These are phyloP conservation scores for Andrena marginata DNA, from an alignment of 2,888 invertebrate species.

Conservation along the genomic window DNA sequence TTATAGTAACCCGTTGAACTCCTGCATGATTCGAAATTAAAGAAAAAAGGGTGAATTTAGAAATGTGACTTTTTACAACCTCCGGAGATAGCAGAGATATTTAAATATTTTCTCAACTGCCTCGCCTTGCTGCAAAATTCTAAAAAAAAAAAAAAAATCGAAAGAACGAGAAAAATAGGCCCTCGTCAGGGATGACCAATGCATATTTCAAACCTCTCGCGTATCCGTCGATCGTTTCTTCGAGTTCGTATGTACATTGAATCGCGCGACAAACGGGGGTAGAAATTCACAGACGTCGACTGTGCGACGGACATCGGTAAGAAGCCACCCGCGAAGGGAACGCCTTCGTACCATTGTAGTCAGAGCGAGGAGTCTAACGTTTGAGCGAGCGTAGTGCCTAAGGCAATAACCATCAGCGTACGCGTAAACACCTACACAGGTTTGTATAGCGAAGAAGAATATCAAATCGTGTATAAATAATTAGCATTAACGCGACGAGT, in stretches of 20 bases:
- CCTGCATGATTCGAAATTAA: neutral
- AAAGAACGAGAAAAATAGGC: constrained; percentile 32
- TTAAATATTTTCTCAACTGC: neutral
- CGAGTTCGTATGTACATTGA: constrained; percentile 10
- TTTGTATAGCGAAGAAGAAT: constrained; percentile 62
- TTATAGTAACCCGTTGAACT: neutral
- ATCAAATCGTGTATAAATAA: constrained; percentile 72
- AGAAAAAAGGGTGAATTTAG: neutral
- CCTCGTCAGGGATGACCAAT: constrained; percentile 51
- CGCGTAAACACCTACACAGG: neutral
- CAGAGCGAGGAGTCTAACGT: constrained; percentile 49
- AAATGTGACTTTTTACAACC: neutral
- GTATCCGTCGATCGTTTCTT: constrained; percentile 24
- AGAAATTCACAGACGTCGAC: constrained; percentile 44
- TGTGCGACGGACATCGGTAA: constrained; percentile 31
- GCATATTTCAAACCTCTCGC: constrained; percentile 27
- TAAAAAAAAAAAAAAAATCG: neutral
- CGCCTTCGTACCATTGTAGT: constrained; percentile 57
- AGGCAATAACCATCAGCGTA: constrained; percentile 24
- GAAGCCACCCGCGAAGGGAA: constrained; percentile 50
- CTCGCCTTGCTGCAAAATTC: neutral
- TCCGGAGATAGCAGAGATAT: neutral
- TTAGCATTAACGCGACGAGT: constrained; percentile 58
- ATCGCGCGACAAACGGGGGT: constrained; percentile 29
- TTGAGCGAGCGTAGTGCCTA: constrained; percentile 62